phyloP scores from a whole-genome alignment of 1,140 invertebrate genomes.

The Drosophila dunni region DNA sequence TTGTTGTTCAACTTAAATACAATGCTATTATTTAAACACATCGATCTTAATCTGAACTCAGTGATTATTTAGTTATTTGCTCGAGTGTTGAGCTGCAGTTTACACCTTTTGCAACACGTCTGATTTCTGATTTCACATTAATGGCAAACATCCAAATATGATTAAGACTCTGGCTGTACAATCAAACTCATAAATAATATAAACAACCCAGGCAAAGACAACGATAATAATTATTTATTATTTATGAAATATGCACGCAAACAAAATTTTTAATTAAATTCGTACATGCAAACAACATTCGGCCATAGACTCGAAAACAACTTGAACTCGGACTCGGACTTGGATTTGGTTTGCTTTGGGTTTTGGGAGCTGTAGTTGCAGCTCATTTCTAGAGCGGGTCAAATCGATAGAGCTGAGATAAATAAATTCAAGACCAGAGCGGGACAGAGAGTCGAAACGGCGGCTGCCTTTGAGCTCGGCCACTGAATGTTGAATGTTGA shows the following conservation, averaged over 20 bases:
- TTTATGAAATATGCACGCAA: constrained; percentile 82
- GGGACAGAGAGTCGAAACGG: constrained; percentile 34
- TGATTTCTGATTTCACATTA: constrained; percentile 25
- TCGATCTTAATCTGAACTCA: constrained; percentile 11
- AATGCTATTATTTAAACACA: constrained; percentile 17
- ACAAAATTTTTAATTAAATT: constrained; percentile 77
- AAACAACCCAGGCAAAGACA: constrained; percentile 53
- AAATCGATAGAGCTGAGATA: constrained; percentile 71
- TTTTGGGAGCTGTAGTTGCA: constrained; percentile 22
- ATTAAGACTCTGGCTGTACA: constrained; percentile 57
- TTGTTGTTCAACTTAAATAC: too few relatives aligned
- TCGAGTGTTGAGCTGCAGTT: constrained; percentile 5
- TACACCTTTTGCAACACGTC: constrained; percentile 19
- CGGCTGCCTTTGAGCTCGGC: constrained; percentile 51
- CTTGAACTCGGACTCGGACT: constrained; percentile 8
- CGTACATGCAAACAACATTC: constrained; percentile 73
- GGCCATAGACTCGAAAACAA: constrained; percentile 22
- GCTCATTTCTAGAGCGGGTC: constrained; percentile 70
- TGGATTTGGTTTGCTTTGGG: background rate
- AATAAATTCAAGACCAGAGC: constrained; percentile 60
- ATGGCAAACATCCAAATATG: constrained; percentile 59
- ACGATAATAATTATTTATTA: constrained; percentile 80
- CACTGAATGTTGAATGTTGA: constrained; percentile 30
- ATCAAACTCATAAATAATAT: constrained; percentile 73
- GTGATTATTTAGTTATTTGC: constrained; percentile 7